Conservation (phyloP, 2,888 invertebrate genomes). For the Eremobia ochroleuca region DNA sequence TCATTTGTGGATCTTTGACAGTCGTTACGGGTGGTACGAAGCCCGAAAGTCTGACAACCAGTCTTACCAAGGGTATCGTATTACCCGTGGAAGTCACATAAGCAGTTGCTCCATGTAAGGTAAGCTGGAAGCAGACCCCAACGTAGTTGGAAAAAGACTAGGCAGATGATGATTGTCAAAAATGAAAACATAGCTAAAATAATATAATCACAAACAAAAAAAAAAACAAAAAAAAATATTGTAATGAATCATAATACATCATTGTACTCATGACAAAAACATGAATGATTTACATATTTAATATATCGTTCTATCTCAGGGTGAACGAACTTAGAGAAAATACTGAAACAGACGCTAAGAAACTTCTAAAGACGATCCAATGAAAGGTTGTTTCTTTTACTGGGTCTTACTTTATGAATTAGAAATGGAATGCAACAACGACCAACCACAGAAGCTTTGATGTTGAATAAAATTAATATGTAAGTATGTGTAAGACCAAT, state of each 20-base stretch:
- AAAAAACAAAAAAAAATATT: no score
- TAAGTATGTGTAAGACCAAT: not conserved
- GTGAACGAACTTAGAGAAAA: constrained; percentile 14
- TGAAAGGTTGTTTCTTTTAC: not conserved
- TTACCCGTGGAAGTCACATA: no score
- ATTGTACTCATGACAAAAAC: constrained; percentile 16
- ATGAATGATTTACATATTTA: constrained; percentile 19
- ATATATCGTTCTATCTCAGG: constrained; percentile 22
- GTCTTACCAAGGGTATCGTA: no score
- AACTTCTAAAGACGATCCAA: not conserved
- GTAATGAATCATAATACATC: constrained; percentile 33
- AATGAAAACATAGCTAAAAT: no score
- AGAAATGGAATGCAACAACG: constrained; percentile 23
- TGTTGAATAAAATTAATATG: not conserved
- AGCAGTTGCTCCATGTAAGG: no score
- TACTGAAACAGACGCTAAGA: not conserved
- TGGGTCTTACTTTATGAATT: constrained; percentile 9
- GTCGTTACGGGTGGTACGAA: no score
- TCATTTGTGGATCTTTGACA: no score
- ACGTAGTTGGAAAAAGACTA: no score
- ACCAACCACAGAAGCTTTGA: constrained; percentile 4
- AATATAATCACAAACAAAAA: no score
- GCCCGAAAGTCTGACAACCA: no score
- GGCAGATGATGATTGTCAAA: no score
- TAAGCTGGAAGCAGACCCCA: no score